These are phyloP conservation scores for Drosophila sturtevanti DNA, from an alignment of 1,140 invertebrate genomes.

Conservation along the genomic window DNA sequence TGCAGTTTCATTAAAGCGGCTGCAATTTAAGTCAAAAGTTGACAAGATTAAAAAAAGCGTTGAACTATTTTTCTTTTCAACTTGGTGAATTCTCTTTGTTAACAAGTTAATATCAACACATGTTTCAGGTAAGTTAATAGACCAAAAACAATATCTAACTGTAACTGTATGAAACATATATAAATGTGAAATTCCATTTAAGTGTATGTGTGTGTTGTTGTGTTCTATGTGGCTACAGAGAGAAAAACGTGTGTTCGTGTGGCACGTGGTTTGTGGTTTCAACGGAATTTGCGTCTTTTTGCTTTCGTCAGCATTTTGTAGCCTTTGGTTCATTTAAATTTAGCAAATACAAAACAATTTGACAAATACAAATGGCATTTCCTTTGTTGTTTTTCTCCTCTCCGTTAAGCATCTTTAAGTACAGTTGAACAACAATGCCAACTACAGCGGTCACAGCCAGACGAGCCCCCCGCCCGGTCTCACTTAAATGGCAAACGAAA, in stretches of 20 bases:
- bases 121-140: slow-evolving; percentile 66
- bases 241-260: slow-evolving; percentile 54
- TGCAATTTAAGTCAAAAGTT: slow-evolving; percentile 45
- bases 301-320: slow-evolving; percentile 45
- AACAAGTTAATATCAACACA: slow-evolving; percentile 54
- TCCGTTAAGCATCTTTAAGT: slow-evolving; percentile 48
- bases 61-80: slow-evolving; percentile 19
- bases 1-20: slow-evolving; percentile 64
- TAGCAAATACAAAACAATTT: slow-evolving; percentile 62
- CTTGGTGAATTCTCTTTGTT: slow-evolving; percentile 21
- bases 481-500: background rate
- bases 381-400: slow-evolving; percentile 24
- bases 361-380: slow-evolving; percentile 64
- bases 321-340: slow-evolving; percentile 67
- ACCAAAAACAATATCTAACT: background rate
- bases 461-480: slow-evolving; percentile 49
- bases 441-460: slow-evolving; percentile 18
- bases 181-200: slow-evolving; percentile 7
- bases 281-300: slow-evolving; percentile 49
- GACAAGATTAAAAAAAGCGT: background rate
- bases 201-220: slow-evolving; percentile 18
- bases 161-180: background rate
- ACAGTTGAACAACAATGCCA: slow-evolving; percentile 63
- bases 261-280: slow-evolving; percentile 55
- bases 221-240: background rate